These are phyloP conservation scores for Rugalucina vietnamica DNA, from an alignment of 2,888 invertebrate genomes.

Conservation along the genomic window DNA sequence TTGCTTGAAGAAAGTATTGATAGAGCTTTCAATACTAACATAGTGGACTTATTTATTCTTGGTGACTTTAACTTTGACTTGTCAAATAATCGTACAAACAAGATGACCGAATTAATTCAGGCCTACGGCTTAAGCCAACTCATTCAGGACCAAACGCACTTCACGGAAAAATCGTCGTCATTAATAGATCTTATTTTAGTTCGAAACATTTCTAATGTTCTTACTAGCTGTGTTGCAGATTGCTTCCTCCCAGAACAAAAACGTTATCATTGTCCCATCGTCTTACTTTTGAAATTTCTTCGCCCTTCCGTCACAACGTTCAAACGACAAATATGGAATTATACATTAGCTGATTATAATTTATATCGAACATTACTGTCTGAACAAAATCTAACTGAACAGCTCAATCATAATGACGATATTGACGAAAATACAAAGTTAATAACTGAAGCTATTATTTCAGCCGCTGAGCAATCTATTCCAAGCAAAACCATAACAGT, in stretches of 20 bases:
- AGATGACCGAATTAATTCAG: background rate
- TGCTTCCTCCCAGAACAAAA: background rate
- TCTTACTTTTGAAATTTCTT: background rate
- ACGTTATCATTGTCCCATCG: background rate
- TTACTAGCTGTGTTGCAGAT: background rate
- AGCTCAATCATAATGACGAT: too few relatives aligned
- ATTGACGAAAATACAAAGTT: background rate
- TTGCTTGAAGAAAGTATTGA: background rate
- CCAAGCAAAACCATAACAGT: background rate
- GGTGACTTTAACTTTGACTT: background rate
- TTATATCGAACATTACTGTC: background rate
- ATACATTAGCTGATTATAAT: background rate
- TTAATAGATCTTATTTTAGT: background rate
- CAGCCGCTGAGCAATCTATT: background rate
- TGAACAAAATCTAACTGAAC: background rate
- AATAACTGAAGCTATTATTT: background rate
- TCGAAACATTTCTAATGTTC: background rate
- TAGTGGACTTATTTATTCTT: background rate
- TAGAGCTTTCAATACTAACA: background rate
- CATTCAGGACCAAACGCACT: background rate
- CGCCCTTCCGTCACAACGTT: background rate
- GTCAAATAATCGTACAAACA: background rate
- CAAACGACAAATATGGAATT: background rate
- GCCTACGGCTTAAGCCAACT: background rate
- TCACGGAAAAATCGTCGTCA: background rate